phyloP scores from a whole-genome alignment of 2,888 invertebrate genomes.

The Heliconius sara region DNA sequence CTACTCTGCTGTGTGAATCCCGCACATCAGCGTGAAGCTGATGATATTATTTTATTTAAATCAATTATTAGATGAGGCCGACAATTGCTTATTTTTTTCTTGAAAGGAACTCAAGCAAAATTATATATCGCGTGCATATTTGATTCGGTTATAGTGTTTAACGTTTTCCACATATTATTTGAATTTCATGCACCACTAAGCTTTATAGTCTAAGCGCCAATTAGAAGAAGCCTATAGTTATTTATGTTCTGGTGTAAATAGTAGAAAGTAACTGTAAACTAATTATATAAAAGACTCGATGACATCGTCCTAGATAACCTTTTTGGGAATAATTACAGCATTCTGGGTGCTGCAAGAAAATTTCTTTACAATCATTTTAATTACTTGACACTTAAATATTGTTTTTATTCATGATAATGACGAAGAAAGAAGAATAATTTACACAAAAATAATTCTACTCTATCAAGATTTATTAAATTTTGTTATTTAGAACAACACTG shows the following conservation, averaged over 20 bases:
- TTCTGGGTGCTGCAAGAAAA: background rate
- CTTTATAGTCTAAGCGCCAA: conserved; percentile 30
- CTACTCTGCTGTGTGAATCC: too few species aligned
- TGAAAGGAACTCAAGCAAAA: conserved; percentile 21
- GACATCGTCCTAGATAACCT: conserved; percentile 16
- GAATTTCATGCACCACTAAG: conserved; percentile 48
- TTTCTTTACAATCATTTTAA: background rate
- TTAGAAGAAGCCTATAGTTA: conserved; percentile 25
- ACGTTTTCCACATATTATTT: conserved; percentile 43
- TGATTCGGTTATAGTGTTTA: conserved; percentile 41
- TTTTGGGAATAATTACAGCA: conserved; percentile 6
- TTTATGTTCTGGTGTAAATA: conserved; percentile 18
- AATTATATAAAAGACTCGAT: background rate
- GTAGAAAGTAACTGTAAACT: conserved; percentile 17
- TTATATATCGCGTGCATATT: conserved; percentile 41
- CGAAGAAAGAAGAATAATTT: background rate
- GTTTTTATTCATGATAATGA: background rate
- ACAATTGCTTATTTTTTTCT: background rate
- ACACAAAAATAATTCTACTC: background rate
- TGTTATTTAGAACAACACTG: background rate
- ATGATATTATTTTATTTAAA: too few species aligned
- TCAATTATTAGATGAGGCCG: too few species aligned
- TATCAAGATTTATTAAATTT: background rate
- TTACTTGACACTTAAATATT: background rate
- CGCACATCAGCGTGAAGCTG: too few species aligned